These are phyloP conservation scores for Pristionchus fissidentatus DNA, from an alignment of 2,888 invertebrate genomes.

Conservation along the genomic window DNA sequence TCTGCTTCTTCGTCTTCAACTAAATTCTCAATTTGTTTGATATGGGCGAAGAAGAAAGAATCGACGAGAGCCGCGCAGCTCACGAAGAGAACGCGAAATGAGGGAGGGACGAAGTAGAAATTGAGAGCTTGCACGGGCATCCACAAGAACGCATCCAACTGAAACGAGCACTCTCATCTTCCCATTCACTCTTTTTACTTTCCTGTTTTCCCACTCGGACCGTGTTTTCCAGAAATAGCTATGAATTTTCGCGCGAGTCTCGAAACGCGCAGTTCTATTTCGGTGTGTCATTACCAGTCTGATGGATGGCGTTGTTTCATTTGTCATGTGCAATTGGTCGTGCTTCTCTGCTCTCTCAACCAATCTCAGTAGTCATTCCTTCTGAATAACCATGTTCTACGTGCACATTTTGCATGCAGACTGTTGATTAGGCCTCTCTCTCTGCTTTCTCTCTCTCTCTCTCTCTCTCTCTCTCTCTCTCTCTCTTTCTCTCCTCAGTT, in stretches of 20 bases:
- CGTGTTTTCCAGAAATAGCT: too few species aligned
- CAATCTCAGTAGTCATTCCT: background rate
- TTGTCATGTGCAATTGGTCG: background rate
- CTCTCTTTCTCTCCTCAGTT: background rate
- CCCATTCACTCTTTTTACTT: too few species aligned
- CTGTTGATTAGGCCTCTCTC: background rate
- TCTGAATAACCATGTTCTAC: background rate
- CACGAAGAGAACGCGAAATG: slow-evolving; percentile 37
- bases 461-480: background rate
- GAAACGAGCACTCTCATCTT: slow-evolving; percentile 19
- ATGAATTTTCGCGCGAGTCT: too few species aligned
- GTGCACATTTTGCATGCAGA: too few species aligned
- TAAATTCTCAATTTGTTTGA: slow-evolving; percentile 15
- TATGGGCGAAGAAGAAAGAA: slow-evolving; percentile 39
- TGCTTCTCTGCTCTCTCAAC: background rate
- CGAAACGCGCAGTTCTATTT: too few species aligned
- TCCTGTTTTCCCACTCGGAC: too few species aligned
- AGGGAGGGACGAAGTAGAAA: slow-evolving; percentile 44
- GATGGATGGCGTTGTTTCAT: too few species aligned
- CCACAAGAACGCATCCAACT: slow-evolving; percentile 43
- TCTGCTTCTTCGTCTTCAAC: background rate
- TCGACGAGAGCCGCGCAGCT: slow-evolving; percentile 25
- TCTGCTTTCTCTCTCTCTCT: background rate
- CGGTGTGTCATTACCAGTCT: too few species aligned
- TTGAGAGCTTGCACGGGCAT: slow-evolving; percentile 40